A percentile compares a stretch with the other conserved stretches of the same genome.
Evolutionary conservation across 2,888 invertebrate genomes (phyloP).

Genomic region (Tachina lurida): DNA sequence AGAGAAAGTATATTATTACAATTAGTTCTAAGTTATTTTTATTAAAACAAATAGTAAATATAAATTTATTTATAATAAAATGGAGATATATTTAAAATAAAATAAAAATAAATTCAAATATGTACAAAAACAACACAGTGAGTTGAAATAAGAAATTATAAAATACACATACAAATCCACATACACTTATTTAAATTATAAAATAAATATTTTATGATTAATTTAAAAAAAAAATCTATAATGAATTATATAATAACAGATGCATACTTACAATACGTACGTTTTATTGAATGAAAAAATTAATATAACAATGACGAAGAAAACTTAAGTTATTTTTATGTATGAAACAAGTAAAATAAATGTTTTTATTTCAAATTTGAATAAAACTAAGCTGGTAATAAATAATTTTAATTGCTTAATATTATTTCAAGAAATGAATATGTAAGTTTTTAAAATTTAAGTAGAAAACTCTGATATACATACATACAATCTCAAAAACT

Average conservation of each 20-base stretch:
- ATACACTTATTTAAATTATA: conserved; percentile 40
- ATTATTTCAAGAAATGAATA: not conserved
- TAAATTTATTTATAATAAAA: conserved; percentile 44
- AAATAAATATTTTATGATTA: conserved; percentile 54
- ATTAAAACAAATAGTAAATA: conserved; percentile 21
- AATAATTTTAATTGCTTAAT: not conserved
- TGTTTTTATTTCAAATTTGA: conserved; percentile 58
- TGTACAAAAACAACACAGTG: conserved; percentile 46
- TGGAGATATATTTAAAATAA: conserved; percentile 27
- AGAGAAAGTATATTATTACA: conserved; percentile 35
- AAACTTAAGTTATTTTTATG: conserved; percentile 39
- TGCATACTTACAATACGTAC: conserved; percentile 19
- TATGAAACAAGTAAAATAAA: conserved; percentile 40
- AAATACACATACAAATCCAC: conserved; percentile 47
- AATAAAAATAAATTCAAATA: conserved; percentile 35
- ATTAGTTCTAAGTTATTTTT: conserved; percentile 59
- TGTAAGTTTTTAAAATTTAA: not conserved
- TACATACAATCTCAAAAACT: too few relatives aligned
- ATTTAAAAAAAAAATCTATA: conserved; percentile 21
- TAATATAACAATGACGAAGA: conserved; percentile 28
- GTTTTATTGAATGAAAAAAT: conserved; percentile 32
- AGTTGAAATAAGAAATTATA: conserved; percentile 16
- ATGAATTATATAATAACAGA: conserved; percentile 16
- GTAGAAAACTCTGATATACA: not conserved
- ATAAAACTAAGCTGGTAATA: conserved; percentile 37